Evolutionary conservation across 2,888 invertebrate species (phyloP).

Genomic region (Cephus pulcher): DNA sequence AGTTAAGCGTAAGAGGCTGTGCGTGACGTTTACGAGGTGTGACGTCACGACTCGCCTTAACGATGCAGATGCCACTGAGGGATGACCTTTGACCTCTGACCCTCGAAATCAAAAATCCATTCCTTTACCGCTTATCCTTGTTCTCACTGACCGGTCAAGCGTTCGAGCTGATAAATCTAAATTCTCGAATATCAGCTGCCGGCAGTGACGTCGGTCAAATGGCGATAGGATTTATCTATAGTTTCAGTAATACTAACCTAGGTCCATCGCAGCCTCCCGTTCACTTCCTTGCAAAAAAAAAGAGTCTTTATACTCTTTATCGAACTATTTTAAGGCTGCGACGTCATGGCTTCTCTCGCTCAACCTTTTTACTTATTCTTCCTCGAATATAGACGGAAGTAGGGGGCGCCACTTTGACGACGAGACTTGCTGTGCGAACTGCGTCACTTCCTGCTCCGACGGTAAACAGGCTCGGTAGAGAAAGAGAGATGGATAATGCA

Average conservation of each 20-base stretch:
- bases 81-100: neutral
- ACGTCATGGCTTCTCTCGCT: neutral
- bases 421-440: neutral
- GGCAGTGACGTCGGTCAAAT: constrained; percentile 30
- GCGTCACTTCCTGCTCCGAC: neutral
- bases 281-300: neutral
- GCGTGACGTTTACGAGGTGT: constrained; percentile 49
- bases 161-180: constrained; percentile 34
- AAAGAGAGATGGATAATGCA: neutral
- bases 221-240: constrained; percentile 10
- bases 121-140: neutral
- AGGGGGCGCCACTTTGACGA: neutral
- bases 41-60: constrained; percentile 19
- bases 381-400: neutral
- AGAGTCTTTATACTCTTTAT: neutral
- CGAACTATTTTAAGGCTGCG: neutral
- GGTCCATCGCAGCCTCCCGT: neutral
- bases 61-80: neutral
- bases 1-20: constrained; percentile 16
- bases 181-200: constrained; percentile 47
- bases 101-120: neutral
- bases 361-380: neutral
- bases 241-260: neutral
- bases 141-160: neutral
- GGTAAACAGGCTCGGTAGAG: neutral